Conservation (phyloP, 2,888 invertebrate species). For the Cheilosia impressa region DNA sequence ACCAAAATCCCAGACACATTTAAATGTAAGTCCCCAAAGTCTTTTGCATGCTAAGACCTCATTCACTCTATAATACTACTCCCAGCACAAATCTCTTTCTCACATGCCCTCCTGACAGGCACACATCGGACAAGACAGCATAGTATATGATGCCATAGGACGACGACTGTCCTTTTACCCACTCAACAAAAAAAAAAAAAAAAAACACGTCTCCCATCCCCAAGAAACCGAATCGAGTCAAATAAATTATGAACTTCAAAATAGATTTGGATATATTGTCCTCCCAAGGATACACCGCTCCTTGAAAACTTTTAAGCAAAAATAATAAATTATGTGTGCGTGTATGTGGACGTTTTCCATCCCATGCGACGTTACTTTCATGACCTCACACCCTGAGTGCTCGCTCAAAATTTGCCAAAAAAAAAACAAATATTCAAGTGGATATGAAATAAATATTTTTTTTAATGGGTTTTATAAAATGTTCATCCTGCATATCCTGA, state of each 20-base stretch:
- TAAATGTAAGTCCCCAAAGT: constrained; percentile 64
- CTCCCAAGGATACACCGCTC: constrained; percentile 62
- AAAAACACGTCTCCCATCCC: not conserved
- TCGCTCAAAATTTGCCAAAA: too few relatives aligned
- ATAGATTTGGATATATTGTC: constrained; percentile 74
- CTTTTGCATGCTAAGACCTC: constrained; percentile 59
- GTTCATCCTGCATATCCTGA: constrained; percentile 17
- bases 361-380: not conserved
- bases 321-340: constrained; percentile 57
- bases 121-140: constrained; percentile 39
- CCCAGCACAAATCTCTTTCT: constrained; percentile 41
- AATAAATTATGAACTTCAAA: constrained; percentile 72
- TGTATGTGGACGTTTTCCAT: constrained; percentile 13
- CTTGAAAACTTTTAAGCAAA: constrained; percentile 60
- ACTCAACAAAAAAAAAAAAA: constrained; percentile 6
- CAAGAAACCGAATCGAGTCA: constrained; percentile 27
- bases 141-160: constrained; percentile 19
- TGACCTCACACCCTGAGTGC: too few relatives aligned
- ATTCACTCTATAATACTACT: constrained; percentile 44
- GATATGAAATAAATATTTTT: constrained; percentile 56
- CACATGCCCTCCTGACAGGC: constrained; percentile 30
- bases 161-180: not conserved
- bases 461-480: constrained; percentile 57
- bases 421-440: constrained; percentile 10
- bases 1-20: constrained; percentile 65